Conservation (phyloP, 2,797 vertebrate species). For the Crocidura indochinensis region DNA sequence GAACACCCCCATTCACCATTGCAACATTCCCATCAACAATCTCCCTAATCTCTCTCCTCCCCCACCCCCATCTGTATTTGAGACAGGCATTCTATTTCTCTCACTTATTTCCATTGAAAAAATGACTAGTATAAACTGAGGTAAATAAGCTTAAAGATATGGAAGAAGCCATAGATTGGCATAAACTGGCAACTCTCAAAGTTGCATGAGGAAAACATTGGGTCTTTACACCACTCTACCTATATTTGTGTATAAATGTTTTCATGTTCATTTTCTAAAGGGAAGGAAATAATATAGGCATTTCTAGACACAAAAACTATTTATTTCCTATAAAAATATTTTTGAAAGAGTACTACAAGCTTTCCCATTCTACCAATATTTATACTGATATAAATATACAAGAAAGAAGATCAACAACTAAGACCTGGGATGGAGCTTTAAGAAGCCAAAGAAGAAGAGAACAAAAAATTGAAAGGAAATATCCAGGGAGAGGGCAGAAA, state of each 20-base stretch:
- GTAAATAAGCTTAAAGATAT: conserved; percentile 12
- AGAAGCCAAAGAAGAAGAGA: neutral
- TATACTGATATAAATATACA: conserved; percentile 3
- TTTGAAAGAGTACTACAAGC: too few relatives aligned
- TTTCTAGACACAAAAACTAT: too few relatives aligned
- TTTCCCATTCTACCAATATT: too few relatives aligned
- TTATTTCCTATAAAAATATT: too few relatives aligned
- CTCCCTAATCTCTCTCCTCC: too few relatives aligned
- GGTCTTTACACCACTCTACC: neutral
- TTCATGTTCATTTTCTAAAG: neutral
- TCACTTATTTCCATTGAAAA: neutral
- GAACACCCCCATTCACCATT: too few relatives aligned
- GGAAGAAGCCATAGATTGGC: neutral
- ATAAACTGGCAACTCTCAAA: neutral
- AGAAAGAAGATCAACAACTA: neutral
- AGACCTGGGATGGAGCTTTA: neutral
- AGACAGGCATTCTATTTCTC: too few relatives aligned
- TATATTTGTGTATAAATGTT: neutral
- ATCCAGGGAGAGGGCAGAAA: neutral
- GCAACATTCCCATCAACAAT: too few relatives aligned
- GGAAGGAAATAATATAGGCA: too few relatives aligned
- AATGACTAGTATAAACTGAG: neutral
- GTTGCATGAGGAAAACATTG: neutral
- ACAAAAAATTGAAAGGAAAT: conserved; percentile 16
- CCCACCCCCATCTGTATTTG: too few relatives aligned